Conservation (phyloP, 2,888 invertebrate genomes). For the Xylota segnis region DNA sequence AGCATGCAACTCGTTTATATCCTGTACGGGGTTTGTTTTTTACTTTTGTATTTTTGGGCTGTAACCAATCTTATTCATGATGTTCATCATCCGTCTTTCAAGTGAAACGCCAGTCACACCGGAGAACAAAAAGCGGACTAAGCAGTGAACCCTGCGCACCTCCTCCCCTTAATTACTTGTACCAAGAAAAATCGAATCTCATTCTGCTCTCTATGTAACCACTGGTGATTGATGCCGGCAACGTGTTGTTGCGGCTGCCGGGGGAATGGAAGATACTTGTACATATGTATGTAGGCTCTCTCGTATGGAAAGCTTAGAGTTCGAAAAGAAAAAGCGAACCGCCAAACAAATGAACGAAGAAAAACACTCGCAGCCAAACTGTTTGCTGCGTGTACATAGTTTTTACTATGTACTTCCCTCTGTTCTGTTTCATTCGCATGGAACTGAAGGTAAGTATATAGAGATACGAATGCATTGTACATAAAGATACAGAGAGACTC, state of each 20-base stretch:
- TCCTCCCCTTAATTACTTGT: not conserved
- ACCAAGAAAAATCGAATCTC: slow-evolving; percentile 37
- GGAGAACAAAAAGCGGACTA: slow-evolving; percentile 60
- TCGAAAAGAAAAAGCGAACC: slow-evolving; percentile 47
- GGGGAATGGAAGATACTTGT: not conserved
- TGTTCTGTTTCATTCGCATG: slow-evolving; percentile 30
- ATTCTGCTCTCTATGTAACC: slow-evolving; percentile 63
- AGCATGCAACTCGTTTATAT: slow-evolving; percentile 69
- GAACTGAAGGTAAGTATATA: not conserved
- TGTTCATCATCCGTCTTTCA: slow-evolving; percentile 72
- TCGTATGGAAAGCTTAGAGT: slow-evolving; percentile 34
- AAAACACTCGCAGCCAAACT: slow-evolving; percentile 63
- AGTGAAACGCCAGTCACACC: slow-evolving; percentile 62
- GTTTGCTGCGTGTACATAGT: slow-evolving; percentile 63
- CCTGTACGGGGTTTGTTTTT: slow-evolving; percentile 48
- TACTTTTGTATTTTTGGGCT: slow-evolving; percentile 56
- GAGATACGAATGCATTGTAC: not conserved
- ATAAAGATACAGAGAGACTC: slow-evolving; percentile 8
- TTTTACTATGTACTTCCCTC: slow-evolving; percentile 45
- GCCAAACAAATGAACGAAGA: slow-evolving; percentile 16
- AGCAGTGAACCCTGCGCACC: slow-evolving; percentile 54
- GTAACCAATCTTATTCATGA: slow-evolving; percentile 74
- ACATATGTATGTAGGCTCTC: not conserved
- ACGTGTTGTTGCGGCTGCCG: slow-evolving; percentile 40
- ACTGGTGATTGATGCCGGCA: slow-evolving; percentile 69